phyloP scores from a whole-genome alignment of 2,797 vertebrate species.

The Hephaestus fuliginosus region DNA sequence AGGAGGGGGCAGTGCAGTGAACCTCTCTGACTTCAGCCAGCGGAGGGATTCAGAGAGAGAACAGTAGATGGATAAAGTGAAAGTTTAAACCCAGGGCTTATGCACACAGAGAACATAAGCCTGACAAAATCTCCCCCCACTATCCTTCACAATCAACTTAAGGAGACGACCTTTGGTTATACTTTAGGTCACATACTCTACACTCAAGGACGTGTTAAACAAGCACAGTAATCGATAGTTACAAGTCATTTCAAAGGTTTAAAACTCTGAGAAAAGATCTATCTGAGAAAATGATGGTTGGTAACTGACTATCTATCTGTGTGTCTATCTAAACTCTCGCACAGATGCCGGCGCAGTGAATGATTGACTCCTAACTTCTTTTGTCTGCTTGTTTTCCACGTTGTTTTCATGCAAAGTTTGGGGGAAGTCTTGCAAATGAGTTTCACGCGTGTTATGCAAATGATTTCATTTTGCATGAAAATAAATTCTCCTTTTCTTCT shows the following conservation, averaged over 20 bases:
- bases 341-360: conserved; percentile 6
- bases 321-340: background rate
- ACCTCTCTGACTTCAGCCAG: conserved; percentile 70
- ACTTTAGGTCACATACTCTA: conserved; percentile 53
- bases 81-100: conserved; percentile 77
- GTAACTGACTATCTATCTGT: background rate
- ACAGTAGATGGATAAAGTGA: conserved; percentile 72
- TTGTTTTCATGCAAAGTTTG: conserved; percentile 73
- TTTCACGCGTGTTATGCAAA: conserved; percentile 70
- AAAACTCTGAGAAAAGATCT: conserved; percentile 25
- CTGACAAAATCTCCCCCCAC: conserved; percentile 64
- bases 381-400: conserved; percentile 55
- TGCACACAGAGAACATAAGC: conserved; percentile 69
- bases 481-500: conserved; percentile 56
- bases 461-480: conserved; percentile 75
- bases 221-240: conserved; percentile 67
- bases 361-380: conserved; percentile 13
- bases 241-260: conserved; percentile 48
- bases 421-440: conserved; percentile 67
- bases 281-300: background rate
- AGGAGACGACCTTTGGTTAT: conserved; percentile 64
- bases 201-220: conserved; percentile 66
- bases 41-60: conserved; percentile 66
- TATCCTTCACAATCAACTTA: conserved; percentile 66
- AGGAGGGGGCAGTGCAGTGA: conserved; percentile 78